Evolutionary conservation across 2,797 vertebrate species (phyloP).

Genomic region (Halcyon badia): DNA sequence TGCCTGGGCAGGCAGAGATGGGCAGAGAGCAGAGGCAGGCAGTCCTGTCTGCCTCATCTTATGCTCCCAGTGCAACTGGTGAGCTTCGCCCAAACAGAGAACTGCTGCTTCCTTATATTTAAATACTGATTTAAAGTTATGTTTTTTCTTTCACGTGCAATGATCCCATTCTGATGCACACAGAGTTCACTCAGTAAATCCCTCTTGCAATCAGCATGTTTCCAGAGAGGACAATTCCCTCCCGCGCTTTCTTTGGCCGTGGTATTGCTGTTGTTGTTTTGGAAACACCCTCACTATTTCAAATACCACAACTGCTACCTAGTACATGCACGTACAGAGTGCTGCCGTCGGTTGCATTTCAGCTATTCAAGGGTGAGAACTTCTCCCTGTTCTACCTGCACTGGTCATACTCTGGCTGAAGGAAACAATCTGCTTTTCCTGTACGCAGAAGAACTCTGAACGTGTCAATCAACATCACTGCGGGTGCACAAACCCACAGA

Average conservation of each 20-base stretch:
- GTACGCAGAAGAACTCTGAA: neutral
- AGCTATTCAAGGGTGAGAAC: neutral
- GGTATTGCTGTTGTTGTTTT: neutral
- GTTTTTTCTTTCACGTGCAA: neutral
- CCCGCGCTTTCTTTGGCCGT: neutral
- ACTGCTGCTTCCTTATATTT: neutral
- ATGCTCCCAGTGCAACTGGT: neutral
- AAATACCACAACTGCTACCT: neutral
- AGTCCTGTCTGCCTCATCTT: neutral
- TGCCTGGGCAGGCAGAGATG: neutral
- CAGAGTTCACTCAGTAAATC: neutral
- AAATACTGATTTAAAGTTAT: neutral
- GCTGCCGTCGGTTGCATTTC: neutral
- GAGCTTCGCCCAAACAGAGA: neutral
- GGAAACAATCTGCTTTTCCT: neutral
- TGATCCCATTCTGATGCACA: neutral
- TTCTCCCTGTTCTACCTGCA: neutral
- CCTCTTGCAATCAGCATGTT: neutral
- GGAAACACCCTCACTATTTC: neutral
- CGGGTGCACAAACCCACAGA: constrained; percentile 10
- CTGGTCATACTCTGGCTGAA: neutral
- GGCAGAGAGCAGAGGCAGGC: too few species aligned
- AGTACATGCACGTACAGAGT: fast-evolving
- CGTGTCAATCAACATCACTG: neutral
- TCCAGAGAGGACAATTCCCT: neutral